Evolutionary conservation across 1,140 invertebrate species (phyloP), one percentile per base, ranked within the genome.

Genomic region (Saccostrea cuccullata): DNA sequence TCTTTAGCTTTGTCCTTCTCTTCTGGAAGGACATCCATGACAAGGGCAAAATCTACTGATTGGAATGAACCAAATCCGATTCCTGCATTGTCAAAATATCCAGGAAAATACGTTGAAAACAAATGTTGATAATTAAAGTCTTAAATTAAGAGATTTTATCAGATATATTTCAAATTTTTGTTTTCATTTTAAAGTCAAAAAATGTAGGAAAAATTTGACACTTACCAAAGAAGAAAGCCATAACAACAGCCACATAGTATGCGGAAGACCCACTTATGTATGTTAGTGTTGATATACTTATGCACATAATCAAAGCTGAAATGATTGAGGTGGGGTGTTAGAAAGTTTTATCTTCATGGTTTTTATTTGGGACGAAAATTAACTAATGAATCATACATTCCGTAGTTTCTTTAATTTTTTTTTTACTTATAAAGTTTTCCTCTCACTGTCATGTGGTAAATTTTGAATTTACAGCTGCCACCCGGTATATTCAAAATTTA

Each of bases 1-100:
- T 94, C 93, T 89, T 94, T 94, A 26, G 93, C 94, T 85, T 94
- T 94, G 82, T 94, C 93, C 82, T 89, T 91, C 47, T 94, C 93
- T 26, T 93, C 91, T 47, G 94, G 92, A 58, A 95, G 88, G 36
- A 95, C 92, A 83, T 95, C 94, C 94, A 95, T 94, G 40, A 95
- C 92, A 17, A 95, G 89, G 47, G 94, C 94, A 89, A 95, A 95
- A 87, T 95, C 94, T 15, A 95, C 94, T 5, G 94, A 91, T 88
- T 94, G 92, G 88, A 92, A 95, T n/a, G 93, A 91, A 3, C 94
- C 94, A 87, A 94, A 94, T 56, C 93, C 94, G n/a, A 94, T 86
- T 26, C 94, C 94, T 94, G 87, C 20, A 55, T 30, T n/a, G 55
- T n/a, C 13, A 67, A 6, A 67, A 67, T n/a, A 64, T 26, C 9